Conservation (phyloP, 1,140 invertebrate species). For the Apis florea region DNA sequence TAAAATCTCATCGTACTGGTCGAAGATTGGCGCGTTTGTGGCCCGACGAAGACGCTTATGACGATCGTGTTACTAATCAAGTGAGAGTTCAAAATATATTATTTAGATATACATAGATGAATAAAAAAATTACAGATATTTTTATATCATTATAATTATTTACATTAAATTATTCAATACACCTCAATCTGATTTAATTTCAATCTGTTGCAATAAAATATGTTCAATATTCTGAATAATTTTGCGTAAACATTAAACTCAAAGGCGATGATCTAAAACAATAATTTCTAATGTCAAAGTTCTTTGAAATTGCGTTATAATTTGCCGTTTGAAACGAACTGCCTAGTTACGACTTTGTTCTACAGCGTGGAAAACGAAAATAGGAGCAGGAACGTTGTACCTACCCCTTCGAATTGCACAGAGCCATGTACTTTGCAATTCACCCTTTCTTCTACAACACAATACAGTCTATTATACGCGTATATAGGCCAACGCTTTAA, state of each 20-base stretch:
- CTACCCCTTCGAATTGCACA: not conserved
- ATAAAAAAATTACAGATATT: no score
- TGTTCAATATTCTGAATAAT: no score
- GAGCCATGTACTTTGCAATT: not conserved
- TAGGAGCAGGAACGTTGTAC: not conserved
- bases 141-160: no score
- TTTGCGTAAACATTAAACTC: no score
- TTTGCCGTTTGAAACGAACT: not conserved
- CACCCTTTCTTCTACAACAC: slow-evolving; percentile 18
- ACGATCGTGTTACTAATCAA: slow-evolving; percentile 87
- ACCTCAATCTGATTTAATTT: no score
- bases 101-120: no score
- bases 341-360: slow-evolving; percentile 1
- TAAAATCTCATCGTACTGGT: slow-evolving; percentile 76
- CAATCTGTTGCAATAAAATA: no score
- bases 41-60: slow-evolving; percentile 81
- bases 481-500: not conserved
- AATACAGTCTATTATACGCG: slow-evolving; percentile 11
- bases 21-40: slow-evolving; percentile 80
- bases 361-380: not conserved
- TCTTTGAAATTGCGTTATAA: no score
- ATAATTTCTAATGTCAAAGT: not conserved
- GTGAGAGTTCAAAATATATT: slow-evolving; percentile 55
- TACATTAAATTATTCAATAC: no score
- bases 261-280: no score